Evolutionary conservation across 2,888 invertebrate genomes (phyloP).

Genomic region (Aporophyla nigra): DNA sequence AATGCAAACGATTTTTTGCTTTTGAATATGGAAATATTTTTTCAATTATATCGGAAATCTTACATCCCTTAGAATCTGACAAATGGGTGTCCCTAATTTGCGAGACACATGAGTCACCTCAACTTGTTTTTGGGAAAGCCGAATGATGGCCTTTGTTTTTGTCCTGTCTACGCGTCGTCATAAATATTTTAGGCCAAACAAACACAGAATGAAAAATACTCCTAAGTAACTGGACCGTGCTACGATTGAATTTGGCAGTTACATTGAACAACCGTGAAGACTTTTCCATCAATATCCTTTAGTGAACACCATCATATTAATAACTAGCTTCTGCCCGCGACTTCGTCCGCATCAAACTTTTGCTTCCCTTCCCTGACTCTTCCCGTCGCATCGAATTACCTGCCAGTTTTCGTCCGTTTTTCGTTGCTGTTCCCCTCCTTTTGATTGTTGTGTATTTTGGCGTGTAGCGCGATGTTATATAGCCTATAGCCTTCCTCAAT

Average conservation of each 20-base stretch:
- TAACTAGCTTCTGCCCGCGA: no score
- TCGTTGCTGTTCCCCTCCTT: no score
- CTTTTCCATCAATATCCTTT: background rate
- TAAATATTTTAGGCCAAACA: background rate
- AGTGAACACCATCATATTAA: no score
- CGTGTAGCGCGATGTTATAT: no score
- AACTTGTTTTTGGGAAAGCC: background rate
- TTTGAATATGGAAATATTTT: slow-evolving; percentile 31
- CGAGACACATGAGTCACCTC: background rate
- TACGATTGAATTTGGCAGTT: background rate
- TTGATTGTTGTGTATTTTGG: no score
- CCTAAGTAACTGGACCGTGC: background rate
- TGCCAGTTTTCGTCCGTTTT: no score
- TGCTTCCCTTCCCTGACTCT: no score
- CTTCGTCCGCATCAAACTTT: no score
- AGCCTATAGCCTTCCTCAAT: no score
- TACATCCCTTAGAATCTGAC: background rate
- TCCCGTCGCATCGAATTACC: no score
- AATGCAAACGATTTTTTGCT: slow-evolving; percentile 36
- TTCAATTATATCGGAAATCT: slow-evolving; percentile 23
- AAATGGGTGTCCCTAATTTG: background rate
- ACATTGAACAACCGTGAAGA: background rate
- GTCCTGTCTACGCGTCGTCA: background rate
- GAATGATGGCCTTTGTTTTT: background rate
- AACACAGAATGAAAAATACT: background rate